These are phyloP conservation scores for Hydra vulgaris DNA, from an alignment of 30 jellyfish, hydroid and myxozoan species.

Conservation along the genomic window DNA sequence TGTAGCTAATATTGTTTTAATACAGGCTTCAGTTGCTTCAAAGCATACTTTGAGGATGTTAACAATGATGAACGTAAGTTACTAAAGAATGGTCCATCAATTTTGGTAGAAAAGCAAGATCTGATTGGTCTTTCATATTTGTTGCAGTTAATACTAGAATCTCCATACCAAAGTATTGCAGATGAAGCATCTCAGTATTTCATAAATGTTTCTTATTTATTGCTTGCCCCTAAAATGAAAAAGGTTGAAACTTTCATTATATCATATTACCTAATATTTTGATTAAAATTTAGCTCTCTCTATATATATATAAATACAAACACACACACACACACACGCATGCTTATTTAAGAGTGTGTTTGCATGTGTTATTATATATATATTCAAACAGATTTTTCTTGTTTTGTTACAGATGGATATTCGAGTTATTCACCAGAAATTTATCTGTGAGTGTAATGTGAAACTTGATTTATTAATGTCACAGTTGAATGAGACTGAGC, in stretches of 20 bases:
- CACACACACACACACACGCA: no score
- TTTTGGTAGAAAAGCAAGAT: slow-evolving; percentile 65
- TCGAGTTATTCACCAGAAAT: slow-evolving; percentile 39
- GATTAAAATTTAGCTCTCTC: no score
- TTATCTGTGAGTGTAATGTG: slow-evolving; percentile 55
- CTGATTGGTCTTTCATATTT: slow-evolving; percentile 58
- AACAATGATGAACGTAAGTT: slow-evolving; percentile 58
- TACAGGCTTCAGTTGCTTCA: slow-evolving; percentile 66
- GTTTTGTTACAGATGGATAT: slow-evolving; percentile 4
- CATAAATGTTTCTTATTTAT: slow-evolving; percentile 53
- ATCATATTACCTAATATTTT: no score
- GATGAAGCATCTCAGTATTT: slow-evolving; percentile 74
- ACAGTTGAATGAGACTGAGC: slow-evolving; percentile 7
- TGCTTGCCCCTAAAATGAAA: slow-evolving; percentile 52
- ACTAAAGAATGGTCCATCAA: slow-evolving; percentile 37
- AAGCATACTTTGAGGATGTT: slow-evolving; percentile 65
- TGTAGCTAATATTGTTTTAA: no score
- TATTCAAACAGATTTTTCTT: no score
- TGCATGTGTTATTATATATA: no score
- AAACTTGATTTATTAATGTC: slow-evolving; percentile 34
- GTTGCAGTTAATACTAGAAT: slow-evolving; percentile 53
- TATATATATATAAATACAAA: no score
- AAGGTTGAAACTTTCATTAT: slow-evolving; percentile 36
- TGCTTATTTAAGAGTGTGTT: no score
- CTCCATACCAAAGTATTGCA: slow-evolving; percentile 72